Evolutionary conservation across 2,113 vertebrate species (phyloP), one percentile per base, ranked within the genome.

Genomic region (Axis porcinus): DNA sequence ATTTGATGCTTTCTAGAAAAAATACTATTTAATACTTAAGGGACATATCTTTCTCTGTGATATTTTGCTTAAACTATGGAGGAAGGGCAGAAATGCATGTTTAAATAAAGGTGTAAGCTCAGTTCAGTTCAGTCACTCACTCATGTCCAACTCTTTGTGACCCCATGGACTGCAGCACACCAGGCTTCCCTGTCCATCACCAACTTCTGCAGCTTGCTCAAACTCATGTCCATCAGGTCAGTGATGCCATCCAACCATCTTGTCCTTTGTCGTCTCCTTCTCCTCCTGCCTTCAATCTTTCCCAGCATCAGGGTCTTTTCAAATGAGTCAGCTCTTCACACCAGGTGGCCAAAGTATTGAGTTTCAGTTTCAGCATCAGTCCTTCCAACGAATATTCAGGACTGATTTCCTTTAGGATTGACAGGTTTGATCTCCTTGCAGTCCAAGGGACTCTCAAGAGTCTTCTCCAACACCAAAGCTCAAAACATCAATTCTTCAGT

Each of bases 11-110:
- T 91, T 91, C 67, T 79, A 87, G 16, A 21, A 27, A 83, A 70
- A 94, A 90, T 83, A 78, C 83, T 14, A 78, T 76, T 89, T 94
- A 83, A 62, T 78, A 67, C 13, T 70, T 95, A 70, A 85, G n/a
- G 47, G 23, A 60, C 57, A 84, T 52, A 43, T 60, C 76, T 96
- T 91, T 85, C 85, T 91, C 94, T 92, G 67, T 6, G 5, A 95
- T 90, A 97, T 57, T 78, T 36, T 96, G 45, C 62, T 97, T 98
- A 94, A 98, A 94, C 30, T 97, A 86, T 13, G 4, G 50, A 86
- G 27, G 30, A n/a, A 95, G 58, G 12, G 82, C 9, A 86, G 87
- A 98, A 93, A 50, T 19, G 74, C 28, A 55, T 84, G 58, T 92
- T 57, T 97, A 96, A 96, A 97, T 43, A 96, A 90, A 8, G 28